Percentiles rank a stretch among this genome's conserved stretches.
These are phyloP conservation scores for Drosophila anomelani DNA, from an alignment of 2,888 invertebrate genomes.

Conservation along the genomic window DNA sequence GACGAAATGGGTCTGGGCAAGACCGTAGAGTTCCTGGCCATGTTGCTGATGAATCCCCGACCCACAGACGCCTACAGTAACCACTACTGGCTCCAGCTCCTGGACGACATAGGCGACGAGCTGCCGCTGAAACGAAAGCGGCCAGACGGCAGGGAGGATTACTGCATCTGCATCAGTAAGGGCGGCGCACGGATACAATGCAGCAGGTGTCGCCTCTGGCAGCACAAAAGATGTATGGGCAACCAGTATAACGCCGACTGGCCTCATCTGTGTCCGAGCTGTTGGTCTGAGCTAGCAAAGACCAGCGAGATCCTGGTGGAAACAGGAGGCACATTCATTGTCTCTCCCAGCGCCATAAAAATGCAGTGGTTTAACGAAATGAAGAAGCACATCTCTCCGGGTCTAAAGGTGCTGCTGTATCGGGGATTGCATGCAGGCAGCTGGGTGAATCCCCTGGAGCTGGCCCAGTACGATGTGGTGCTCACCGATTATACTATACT, in stretches of 20 bases:
- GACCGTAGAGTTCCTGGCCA: slow-evolving; percentile 90
- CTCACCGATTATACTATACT: slow-evolving; percentile 90
- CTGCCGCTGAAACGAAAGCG: slow-evolving; percentile 37
- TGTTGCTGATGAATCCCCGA: slow-evolving; percentile 87
- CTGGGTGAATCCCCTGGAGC: slow-evolving; percentile 86
- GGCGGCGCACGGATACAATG: slow-evolving; percentile 85
- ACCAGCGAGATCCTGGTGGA: slow-evolving; percentile 58
- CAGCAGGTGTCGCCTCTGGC: slow-evolving; percentile 86
- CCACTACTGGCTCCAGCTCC: slow-evolving; percentile 39
- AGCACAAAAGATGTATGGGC: slow-evolving; percentile 88
- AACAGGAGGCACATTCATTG: slow-evolving; percentile 89
- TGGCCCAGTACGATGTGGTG: slow-evolving; percentile 89
- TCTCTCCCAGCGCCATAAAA: slow-evolving; percentile 88
- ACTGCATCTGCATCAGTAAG: slow-evolving; percentile 84
- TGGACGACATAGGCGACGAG: slow-evolving; percentile 42
- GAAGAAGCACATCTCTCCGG: slow-evolving; percentile 85
- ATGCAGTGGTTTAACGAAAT: slow-evolving; percentile 91
- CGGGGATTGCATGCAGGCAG: slow-evolving; percentile 82
- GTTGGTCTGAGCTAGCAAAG: slow-evolving; percentile 85
- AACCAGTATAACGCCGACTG: slow-evolving; percentile 73
- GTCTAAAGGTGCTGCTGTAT: slow-evolving; percentile 86
- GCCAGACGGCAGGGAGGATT: slow-evolving; percentile 23
- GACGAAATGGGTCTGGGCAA: slow-evolving; percentile 94
- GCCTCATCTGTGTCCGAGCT: slow-evolving; percentile 88
- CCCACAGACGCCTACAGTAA: slow-evolving; percentile 6